Evolutionary conservation across 2,888 invertebrate genomes (phyloP).

Genomic region (Rotaria sp.): DNA sequence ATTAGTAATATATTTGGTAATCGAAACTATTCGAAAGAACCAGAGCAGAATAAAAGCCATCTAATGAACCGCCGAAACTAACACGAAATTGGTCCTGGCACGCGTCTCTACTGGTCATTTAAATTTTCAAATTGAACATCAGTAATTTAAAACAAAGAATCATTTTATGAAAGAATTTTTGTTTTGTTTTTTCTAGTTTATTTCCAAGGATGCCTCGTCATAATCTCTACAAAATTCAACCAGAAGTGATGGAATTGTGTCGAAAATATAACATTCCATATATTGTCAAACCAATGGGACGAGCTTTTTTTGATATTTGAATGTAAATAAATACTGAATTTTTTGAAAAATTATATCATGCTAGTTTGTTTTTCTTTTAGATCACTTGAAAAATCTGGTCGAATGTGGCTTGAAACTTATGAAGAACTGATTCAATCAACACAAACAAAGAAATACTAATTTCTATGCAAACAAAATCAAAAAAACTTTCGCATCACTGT

Average conservation of each 20-base stretch:
- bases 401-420: slow-evolving; percentile 42
- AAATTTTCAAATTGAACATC: slow-evolving; percentile 55
- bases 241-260: slow-evolving; percentile 48
- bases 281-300: slow-evolving; percentile 46
- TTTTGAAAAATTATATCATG: too few species aligned
- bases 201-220: slow-evolving; percentile 54
- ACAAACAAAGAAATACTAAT: background rate
- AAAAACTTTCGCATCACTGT: too few species aligned
- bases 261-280: slow-evolving; percentile 49
- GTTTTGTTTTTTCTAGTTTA: slow-evolving; percentile 45
- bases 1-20: too few species aligned
- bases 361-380: slow-evolving; percentile 7
- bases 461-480: too few species aligned
- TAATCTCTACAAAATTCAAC: slow-evolving; percentile 49
- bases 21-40: too few species aligned
- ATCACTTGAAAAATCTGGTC: slow-evolving; percentile 43
- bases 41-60: too few species aligned
- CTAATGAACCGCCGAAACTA: too few species aligned
- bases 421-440: background rate
- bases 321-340: background rate
- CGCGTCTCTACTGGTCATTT: slow-evolving; percentile 55
- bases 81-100: too few species aligned
- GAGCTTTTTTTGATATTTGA: slow-evolving; percentile 49
- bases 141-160: slow-evolving; percentile 45
- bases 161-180: too few species aligned